Percentiles rank a stretch among this genome's conserved stretches.
These are phyloP conservation scores for Diloba caeruleocephala DNA, from an alignment of 2,888 invertebrate species.

Conservation along the genomic window DNA sequence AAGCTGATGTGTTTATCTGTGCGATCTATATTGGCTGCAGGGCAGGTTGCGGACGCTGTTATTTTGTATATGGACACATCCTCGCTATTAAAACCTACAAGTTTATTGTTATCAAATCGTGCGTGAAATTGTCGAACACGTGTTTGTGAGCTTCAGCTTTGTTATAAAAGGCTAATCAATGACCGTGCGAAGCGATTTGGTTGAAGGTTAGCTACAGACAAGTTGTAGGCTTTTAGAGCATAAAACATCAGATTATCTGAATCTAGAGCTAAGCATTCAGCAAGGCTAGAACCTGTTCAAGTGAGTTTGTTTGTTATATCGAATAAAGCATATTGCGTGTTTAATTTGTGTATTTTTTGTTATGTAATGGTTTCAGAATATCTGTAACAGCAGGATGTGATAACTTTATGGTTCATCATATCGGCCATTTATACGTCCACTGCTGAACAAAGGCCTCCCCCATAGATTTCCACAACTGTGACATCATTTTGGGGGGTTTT, in stretches of 20 bases:
- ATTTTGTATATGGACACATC: background rate
- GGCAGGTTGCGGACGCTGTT: no score
- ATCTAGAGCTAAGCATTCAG: background rate
- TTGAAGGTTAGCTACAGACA: constrained; percentile 31
- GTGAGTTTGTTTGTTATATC: background rate
- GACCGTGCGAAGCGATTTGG: constrained; percentile 26
- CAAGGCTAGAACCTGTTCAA: background rate
- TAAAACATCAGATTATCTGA: constrained; percentile 2
- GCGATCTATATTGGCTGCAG: no score
- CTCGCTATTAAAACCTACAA: background rate
- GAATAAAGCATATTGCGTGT: background rate
- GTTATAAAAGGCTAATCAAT: constrained; percentile 41
- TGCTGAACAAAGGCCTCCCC: no score
- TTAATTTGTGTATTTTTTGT: background rate
- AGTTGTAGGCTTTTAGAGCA: constrained; percentile 3
- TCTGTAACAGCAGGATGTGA: no score
- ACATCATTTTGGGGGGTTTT: no score
- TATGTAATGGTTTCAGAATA: no score
- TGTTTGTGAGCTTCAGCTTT: constrained; percentile 19
- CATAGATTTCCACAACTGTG: no score
- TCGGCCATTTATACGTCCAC: no score
- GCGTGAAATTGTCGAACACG: constrained; percentile 61
- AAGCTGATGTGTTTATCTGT: no score
- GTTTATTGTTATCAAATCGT: constrained; percentile 43
- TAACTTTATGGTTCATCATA: no score